These are phyloP conservation scores for Fringilla coelebs DNA, from an alignment of 2,797 vertebrate genomes.

Conservation along the genomic window DNA sequence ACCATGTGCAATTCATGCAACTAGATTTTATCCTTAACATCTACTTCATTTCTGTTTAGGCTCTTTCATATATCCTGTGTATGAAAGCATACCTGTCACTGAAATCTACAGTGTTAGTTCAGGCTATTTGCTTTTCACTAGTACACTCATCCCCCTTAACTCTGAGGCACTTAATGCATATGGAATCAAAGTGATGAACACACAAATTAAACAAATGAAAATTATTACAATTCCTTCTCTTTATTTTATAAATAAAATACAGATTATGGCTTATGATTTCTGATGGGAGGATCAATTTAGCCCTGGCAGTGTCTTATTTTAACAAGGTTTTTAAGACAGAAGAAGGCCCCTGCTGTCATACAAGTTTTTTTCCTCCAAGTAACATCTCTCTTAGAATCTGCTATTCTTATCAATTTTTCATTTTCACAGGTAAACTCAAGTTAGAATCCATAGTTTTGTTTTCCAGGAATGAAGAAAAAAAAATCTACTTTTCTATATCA, in stretches of 20 bases:
- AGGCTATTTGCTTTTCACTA: not conserved
- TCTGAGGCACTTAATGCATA: not conserved
- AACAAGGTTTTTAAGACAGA: not conserved
- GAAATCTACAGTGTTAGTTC: not conserved
- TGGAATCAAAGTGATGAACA: not conserved
- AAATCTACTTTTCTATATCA: not conserved
- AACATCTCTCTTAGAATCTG: not conserved
- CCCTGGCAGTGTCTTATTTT: not conserved
- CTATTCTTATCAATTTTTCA: not conserved
- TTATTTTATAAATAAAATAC: not conserved
- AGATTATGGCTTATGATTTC: not conserved
- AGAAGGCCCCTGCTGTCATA: accelerated
- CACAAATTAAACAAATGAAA: not conserved
- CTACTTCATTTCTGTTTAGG: not conserved
- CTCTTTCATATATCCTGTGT: not conserved
- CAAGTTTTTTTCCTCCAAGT: not conserved
- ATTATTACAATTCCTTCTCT: not conserved
- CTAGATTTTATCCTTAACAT: not conserved
- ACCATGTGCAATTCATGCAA: not conserved
- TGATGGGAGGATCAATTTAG: not conserved
- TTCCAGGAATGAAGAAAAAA: not conserved
- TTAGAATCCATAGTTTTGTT: not conserved
- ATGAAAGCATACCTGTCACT: not conserved
- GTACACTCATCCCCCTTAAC: not conserved
- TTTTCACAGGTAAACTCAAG: not conserved